phyloP scores from a whole-genome alignment of 2,113 vertebrate species.

The Rattus rattus region DNA sequence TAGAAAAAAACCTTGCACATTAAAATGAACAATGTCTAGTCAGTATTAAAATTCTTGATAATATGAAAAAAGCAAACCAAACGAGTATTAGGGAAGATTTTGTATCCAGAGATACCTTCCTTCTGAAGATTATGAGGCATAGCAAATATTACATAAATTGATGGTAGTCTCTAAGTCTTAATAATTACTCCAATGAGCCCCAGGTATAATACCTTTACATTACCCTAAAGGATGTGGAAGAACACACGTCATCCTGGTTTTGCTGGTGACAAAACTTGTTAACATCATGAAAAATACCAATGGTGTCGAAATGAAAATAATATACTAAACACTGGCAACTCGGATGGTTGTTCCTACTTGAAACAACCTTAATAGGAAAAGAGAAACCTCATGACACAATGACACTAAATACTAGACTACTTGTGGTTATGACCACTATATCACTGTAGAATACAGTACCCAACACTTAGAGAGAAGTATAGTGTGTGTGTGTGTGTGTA shows the following conservation, averaged over 20 bases:
- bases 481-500: not conserved
- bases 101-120: slow-evolving; percentile 20
- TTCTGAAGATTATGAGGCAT: slow-evolving; percentile 30
- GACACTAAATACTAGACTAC: slow-evolving; percentile 57
- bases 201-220: not conserved
- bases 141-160: slow-evolving; percentile 35
- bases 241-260: slow-evolving; percentile 23
- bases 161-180: slow-evolving; percentile 32
- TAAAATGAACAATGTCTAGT: not conserved
- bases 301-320: slow-evolving; percentile 53
- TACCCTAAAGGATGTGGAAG: not conserved
- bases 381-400: slow-evolving; percentile 4
- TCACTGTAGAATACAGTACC: not conserved
- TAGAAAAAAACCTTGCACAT: not conserved
- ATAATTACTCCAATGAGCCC: not conserved
- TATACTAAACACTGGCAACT: not conserved
- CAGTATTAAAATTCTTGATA: not conserved
- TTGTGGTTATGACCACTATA: not conserved
- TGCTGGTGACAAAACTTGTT: slow-evolving; percentile 24
- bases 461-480: not conserved
- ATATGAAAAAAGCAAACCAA: no score
- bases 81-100: slow-evolving; percentile 37
- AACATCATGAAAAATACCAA: slow-evolving; percentile 38
- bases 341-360: not conserved
- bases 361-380: slow-evolving; percentile 27